Conservation (phyloP, 2,888 invertebrate species). For the Liodrosophila aerea region DNA sequence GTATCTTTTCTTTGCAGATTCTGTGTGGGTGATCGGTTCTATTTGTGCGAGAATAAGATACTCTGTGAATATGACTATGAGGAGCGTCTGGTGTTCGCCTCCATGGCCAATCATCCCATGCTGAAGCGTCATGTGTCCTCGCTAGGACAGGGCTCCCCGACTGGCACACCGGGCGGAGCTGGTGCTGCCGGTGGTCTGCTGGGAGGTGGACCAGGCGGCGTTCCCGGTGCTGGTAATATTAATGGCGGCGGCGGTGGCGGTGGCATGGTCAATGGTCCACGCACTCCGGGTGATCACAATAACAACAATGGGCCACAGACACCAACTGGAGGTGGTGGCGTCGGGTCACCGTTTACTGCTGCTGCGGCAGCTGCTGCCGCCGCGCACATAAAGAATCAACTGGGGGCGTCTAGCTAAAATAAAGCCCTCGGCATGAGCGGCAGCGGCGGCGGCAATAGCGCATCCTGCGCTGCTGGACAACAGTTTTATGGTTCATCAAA, state of each 20-base stretch:
- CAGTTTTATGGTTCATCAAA: slow-evolving; percentile 62
- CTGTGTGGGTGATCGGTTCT: slow-evolving; percentile 98
- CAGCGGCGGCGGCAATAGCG: slow-evolving; percentile 44
- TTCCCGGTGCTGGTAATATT: slow-evolving; percentile 44
- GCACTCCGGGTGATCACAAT: slow-evolving; percentile 81
- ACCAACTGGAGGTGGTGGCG: slow-evolving; percentile 73
- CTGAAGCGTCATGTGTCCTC: slow-evolving; percentile 82
- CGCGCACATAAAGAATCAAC: slow-evolving; percentile 82
- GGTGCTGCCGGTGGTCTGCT: slow-evolving; percentile 57
- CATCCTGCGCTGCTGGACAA: slow-evolving; percentile 42
- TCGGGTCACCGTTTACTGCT: slow-evolving; percentile 76
- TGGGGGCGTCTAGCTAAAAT: slow-evolving; percentile 83
- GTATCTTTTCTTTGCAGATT: slow-evolving; percentile 86
- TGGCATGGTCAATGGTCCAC: slow-evolving; percentile 77
- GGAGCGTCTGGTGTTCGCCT: slow-evolving; percentile 96
- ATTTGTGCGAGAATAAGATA: slow-evolving; percentile 98
- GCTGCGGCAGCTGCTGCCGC: slow-evolving; percentile 78
- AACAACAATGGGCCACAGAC: slow-evolving; percentile 81
- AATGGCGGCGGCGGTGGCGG: slow-evolving; percentile 38
- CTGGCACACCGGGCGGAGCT: slow-evolving; percentile 69
- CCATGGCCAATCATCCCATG: slow-evolving; percentile 94
- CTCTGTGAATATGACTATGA: slow-evolving; percentile 99
- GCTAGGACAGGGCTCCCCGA: slow-evolving; percentile 80
- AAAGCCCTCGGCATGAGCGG: slow-evolving; percentile 79
- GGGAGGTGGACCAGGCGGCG: slow-evolving; percentile 65